These are phyloP conservation scores for Drosophila monieri DNA, from an alignment of 2,888 invertebrate genomes.

Conservation along the genomic window DNA sequence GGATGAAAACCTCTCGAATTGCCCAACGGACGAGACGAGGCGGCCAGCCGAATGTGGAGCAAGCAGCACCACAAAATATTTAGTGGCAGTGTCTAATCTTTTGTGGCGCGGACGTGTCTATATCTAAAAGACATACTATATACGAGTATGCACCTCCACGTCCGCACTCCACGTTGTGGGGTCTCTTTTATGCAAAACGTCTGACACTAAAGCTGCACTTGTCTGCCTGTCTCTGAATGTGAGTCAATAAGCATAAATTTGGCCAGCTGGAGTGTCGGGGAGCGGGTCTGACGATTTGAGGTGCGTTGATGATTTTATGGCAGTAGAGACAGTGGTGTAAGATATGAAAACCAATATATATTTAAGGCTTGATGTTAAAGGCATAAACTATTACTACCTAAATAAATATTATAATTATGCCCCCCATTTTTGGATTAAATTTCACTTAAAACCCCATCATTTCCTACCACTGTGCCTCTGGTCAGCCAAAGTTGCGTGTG, in stretches of 20 bases:
- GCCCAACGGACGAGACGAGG: slow-evolving; percentile 64
- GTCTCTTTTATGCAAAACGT: slow-evolving; percentile 67
- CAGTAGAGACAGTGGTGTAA: slow-evolving; percentile 35
- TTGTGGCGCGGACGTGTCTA: slow-evolving; percentile 13
- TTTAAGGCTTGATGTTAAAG: too few relatives aligned
- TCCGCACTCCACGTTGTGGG: slow-evolving; percentile 38
- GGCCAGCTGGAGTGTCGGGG: slow-evolving; percentile 21
- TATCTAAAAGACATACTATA: slow-evolving; percentile 3
- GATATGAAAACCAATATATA: too few relatives aligned
- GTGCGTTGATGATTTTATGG: slow-evolving; percentile 29
- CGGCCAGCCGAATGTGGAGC: slow-evolving; percentile 50
- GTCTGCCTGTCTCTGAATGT: slow-evolving; percentile 23
- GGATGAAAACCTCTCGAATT: slow-evolving; percentile 37
- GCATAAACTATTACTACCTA: too few relatives aligned
- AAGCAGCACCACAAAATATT: slow-evolving; percentile 48
- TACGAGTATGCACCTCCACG: slow-evolving; percentile 8
- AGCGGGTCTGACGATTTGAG: slow-evolving; percentile 54
- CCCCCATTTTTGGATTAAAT: not conserved
- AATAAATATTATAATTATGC: not conserved
- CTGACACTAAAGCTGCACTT: slow-evolving; percentile 47
- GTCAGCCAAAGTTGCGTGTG: slow-evolving; percentile 61
- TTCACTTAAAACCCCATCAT: too few relatives aligned
- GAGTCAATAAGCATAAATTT: slow-evolving; percentile 60
- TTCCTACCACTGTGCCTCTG: slow-evolving; percentile 52
- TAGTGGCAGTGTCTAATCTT: slow-evolving; percentile 55